A percentile compares a stretch with the other conserved stretches of the same genome.
These are phyloP conservation scores for Siphlonurus alternatus DNA, from an alignment of 2,888 invertebrate genomes.

Conservation along the genomic window DNA sequence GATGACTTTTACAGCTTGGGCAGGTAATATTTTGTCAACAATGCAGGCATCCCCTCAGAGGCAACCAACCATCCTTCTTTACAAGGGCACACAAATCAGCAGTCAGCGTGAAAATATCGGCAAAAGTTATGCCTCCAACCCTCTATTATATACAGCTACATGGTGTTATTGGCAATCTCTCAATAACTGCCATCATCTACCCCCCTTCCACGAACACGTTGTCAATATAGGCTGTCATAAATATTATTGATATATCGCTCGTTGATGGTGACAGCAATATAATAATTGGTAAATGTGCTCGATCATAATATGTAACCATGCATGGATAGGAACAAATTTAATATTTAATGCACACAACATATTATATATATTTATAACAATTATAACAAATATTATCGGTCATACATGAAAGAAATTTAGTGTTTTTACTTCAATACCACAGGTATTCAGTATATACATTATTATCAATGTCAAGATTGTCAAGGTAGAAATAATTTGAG, in stretches of 20 bases:
- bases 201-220: background rate
- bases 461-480: no score
- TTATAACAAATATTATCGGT: no score
- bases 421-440: no score
- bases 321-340: no score
- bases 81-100: background rate
- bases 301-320: no score
- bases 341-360: no score
- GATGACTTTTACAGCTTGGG: background rate
- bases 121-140: background rate
- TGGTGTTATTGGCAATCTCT: background rate
- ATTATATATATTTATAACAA: no score
- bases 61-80: background rate
- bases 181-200: background rate
- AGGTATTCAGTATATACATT: no score
- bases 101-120: background rate
- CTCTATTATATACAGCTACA: background rate
- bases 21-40: background rate
- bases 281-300: background rate
- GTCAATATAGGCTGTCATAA: background rate
- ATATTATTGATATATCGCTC: background rate
- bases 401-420: no score
- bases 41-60: background rate
- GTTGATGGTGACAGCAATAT: background rate
- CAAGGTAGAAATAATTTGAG: no score